Percentiles rank a stretch among this genome's conserved stretches.
These are phyloP conservation scores for Aleiodes testaceus DNA, from an alignment of 2,888 invertebrate genomes.

Conservation along the genomic window DNA sequence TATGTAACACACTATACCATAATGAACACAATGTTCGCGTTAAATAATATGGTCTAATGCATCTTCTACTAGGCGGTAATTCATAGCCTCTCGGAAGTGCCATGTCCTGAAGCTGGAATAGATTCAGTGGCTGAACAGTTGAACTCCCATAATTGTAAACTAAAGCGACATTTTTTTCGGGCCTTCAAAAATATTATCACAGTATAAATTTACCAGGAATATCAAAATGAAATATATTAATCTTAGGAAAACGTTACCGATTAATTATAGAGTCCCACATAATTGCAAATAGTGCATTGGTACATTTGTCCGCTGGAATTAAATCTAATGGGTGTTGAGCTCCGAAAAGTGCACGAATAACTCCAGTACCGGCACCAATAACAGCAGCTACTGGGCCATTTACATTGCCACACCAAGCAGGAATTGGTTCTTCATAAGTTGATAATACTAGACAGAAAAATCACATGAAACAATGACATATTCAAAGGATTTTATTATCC, in stretches of 20 bases:
- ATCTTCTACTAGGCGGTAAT: slow-evolving; percentile 48
- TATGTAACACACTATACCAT: slow-evolving; percentile 46
- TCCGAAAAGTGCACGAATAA: slow-evolving; percentile 50
- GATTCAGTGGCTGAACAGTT: slow-evolving; percentile 76
- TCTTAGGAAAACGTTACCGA: slow-evolving; percentile 49
- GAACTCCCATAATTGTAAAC: slow-evolving; percentile 92
- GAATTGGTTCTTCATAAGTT: slow-evolving; percentile 56
- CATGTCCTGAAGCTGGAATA: slow-evolving; percentile 40
- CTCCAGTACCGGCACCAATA: slow-evolving; percentile 51
- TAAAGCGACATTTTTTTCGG: slow-evolving; percentile 62
- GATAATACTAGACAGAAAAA: slow-evolving; percentile 52
- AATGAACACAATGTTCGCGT: slow-evolving; percentile 35
- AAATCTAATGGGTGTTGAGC: slow-evolving; percentile 50
- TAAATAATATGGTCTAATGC: slow-evolving; percentile 49
- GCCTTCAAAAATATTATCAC: background rate
- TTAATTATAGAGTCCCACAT: slow-evolving; percentile 57
- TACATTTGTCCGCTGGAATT: slow-evolving; percentile 59
- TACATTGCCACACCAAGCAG: slow-evolving; percentile 54
- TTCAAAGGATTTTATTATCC: no score
- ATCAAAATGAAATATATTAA: background rate
- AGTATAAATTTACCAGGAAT: background rate
- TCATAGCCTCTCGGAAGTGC: slow-evolving; percentile 17
- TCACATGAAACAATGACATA: background rate
- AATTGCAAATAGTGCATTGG: slow-evolving; percentile 56
- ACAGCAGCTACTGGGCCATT: slow-evolving; percentile 50